These are phyloP conservation scores for Manacus vitellinus DNA, from an alignment of 2,113 vertebrate genomes.

Conservation along the genomic window DNA sequence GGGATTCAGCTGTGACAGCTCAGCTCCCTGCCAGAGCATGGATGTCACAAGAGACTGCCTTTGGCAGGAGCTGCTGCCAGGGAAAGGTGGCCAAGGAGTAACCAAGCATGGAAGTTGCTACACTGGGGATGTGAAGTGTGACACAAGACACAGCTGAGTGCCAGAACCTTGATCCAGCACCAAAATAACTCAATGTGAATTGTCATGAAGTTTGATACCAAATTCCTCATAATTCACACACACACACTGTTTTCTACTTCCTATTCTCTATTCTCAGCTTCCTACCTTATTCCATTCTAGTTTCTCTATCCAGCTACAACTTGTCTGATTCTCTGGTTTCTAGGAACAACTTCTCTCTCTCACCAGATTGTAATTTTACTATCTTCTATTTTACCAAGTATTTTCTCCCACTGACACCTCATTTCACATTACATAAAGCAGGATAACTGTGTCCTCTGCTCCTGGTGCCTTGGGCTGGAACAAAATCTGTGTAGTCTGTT, in stretches of 20 bases:
- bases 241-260: background rate
- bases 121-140: background rate
- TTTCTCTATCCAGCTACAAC: background rate
- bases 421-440: background rate
- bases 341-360: background rate
- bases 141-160: background rate
- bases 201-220: background rate
- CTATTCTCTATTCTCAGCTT: background rate
- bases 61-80: background rate
- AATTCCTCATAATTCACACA: background rate
- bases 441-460: background rate
- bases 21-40: background rate
- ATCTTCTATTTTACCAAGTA: background rate
- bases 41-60: background rate
- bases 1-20: background rate
- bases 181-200: background rate
- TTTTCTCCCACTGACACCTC: background rate
- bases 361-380: background rate
- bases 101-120: background rate
- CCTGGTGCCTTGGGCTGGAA: background rate
- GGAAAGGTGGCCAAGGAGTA: conserved; percentile 3
- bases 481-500: background rate
- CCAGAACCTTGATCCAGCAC: background rate
- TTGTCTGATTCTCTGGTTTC: background rate
- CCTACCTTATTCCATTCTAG: background rate